Conservation (phyloP, 1,140 invertebrate species). For the Mercenaria mercenaria region DNA sequence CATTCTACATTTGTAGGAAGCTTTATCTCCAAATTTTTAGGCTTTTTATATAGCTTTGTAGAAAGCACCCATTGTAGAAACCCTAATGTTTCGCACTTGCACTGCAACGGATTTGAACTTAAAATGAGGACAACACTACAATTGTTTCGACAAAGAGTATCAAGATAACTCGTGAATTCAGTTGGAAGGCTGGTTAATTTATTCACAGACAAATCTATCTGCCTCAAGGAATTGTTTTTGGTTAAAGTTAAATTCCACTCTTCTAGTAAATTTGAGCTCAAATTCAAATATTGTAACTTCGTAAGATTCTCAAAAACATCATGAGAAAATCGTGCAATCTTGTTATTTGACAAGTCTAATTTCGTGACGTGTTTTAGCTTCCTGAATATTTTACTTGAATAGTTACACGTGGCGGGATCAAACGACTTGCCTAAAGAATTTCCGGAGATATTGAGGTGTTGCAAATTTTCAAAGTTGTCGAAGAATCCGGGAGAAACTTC, state of each 20-base stretch:
- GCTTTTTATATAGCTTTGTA: neutral
- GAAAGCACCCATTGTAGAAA: constrained; percentile 29
- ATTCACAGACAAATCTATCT: constrained; percentile 11
- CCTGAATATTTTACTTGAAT: neutral
- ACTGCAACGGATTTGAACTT: constrained; percentile 28
- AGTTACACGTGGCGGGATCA: neutral
- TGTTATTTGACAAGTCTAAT: constrained; percentile 25
- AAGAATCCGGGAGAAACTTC: neutral
- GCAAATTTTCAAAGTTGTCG: neutral
- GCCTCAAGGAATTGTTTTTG: neutral
- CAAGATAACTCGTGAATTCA: neutral
- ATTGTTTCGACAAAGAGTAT: neutral
- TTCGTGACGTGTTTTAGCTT: neutral
- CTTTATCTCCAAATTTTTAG: too few species aligned
- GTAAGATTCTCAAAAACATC: constrained; percentile 5
- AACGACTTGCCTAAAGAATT: neutral
- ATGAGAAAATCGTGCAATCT: neutral
- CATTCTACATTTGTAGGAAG: neutral
- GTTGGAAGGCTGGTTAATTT: neutral
- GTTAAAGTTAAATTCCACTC: neutral
- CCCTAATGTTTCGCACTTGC: constrained; percentile 6
- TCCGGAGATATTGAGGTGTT: constrained; percentile 19
- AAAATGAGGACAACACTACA: neutral
- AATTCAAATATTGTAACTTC: neutral
- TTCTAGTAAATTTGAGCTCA: neutral